Percentiles rank a stretch among this genome's conserved stretches.
These are phyloP conservation scores for Silvanus unidentatus DNA, from an alignment of 2,888 invertebrate species.

Conservation along the genomic window DNA sequence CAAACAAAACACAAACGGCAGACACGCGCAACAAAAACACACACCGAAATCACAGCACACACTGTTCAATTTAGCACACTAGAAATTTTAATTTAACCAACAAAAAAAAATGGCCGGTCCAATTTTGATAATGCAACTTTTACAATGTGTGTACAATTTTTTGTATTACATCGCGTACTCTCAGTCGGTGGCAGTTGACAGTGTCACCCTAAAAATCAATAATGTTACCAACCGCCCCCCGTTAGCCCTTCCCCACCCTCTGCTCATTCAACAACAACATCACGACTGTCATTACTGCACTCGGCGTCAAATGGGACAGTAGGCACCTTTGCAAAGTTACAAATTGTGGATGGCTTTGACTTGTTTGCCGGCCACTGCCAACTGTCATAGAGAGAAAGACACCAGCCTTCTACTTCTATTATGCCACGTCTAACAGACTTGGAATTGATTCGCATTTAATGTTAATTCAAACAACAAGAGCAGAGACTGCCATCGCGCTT, in stretches of 20 bases:
- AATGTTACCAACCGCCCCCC: constrained; percentile 52
- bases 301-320: constrained; percentile 28
- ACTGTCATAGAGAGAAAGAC: neutral
- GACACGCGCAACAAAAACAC: constrained; percentile 20
- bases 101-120: too few species aligned
- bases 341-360: constrained; percentile 8
- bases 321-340: neutral
- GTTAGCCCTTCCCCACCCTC: constrained; percentile 47
- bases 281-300: constrained; percentile 40
- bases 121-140: constrained; percentile 49
- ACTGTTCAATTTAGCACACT: too few species aligned
- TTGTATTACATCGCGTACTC: constrained; percentile 48
- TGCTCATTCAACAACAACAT: constrained; percentile 44
- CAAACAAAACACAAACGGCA: constrained; percentile 32
- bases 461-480: too few species aligned
- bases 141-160: too few species aligned
- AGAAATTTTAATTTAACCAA: too few species aligned
- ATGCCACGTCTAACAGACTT: constrained; percentile 37
- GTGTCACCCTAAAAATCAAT: constrained; percentile 65
- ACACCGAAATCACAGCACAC: neutral
- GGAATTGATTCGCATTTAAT: constrained; percentile 19
- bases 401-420: constrained; percentile 7
- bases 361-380: constrained; percentile 29
- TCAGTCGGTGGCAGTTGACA: constrained; percentile 55
- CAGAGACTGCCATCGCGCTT: constrained; percentile 23